Evolutionary conservation across 1,140 invertebrate species (phyloP).

Genomic region (Coptotermes formosanus): DNA sequence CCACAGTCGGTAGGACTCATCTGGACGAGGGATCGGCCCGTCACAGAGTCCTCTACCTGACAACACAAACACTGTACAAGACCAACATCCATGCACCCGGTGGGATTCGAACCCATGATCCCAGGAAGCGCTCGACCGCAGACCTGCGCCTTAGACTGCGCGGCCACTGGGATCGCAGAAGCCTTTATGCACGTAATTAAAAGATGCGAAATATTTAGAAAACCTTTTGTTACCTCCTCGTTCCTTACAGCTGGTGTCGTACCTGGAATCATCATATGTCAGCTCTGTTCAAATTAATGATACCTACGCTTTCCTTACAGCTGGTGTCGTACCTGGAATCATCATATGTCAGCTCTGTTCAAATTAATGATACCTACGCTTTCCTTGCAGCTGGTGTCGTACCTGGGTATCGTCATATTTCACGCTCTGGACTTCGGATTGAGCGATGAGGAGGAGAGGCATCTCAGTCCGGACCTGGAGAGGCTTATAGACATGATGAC

Average conservation of each 20-base stretch:
- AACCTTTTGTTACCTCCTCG: neutral
- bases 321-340: slow-evolving; percentile 73
- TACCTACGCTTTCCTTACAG: slow-evolving; percentile 53
- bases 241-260: slow-evolving; percentile 69
- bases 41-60: too few species aligned
- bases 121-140: too few species aligned
- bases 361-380: neutral
- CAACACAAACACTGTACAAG: too few species aligned
- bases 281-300: neutral
- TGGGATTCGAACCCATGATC: too few species aligned
- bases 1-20: too few species aligned
- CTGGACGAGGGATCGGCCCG: too few species aligned
- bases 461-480: slow-evolving; percentile 81
- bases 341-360: neutral
- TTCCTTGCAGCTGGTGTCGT: slow-evolving; percentile 69
- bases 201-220: too few species aligned
- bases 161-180: too few species aligned
- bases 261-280: slow-evolving; percentile 58
- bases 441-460: slow-evolving; percentile 77
- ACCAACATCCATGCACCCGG: too few species aligned
- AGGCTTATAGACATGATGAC: slow-evolving; percentile 83
- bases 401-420: slow-evolving; percentile 80
- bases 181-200: too few species aligned
- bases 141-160: too few species aligned
- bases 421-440: slow-evolving; percentile 85